Base-by-base conservation (phyloP, 2,113 vertebrate genomes). In the Elanoides forficatus region DNA sequence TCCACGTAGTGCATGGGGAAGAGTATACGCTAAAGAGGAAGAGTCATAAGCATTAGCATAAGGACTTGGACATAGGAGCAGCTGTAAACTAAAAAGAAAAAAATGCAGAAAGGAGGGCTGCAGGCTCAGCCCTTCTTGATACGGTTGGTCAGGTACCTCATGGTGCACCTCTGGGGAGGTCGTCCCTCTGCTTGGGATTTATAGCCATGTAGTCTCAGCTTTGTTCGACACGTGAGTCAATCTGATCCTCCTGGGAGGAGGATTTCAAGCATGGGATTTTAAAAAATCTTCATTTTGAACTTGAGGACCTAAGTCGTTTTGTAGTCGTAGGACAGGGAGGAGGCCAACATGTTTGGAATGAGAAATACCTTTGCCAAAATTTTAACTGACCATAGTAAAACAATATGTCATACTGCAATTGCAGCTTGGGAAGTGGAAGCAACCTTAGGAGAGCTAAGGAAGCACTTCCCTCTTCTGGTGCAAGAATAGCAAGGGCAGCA, bases 181-280 rank as follows among this genome's bases (percentile, higher is more conserved):
- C 6, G 81, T 81, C 25, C 9, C 11, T 73, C 65, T 87, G 4
- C 6, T 9, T 78, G 36, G 26, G 21, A 32, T 63, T 56, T 72
- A n/a, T 5, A 86, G 12, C 15, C 10, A 6, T 21, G 26, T 66
- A 84, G 10, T 79, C 17, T 60, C 60, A 76, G 67, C 4, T 20
- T 86, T 52, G 3, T 19, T 86, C 0, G 0, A 52, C 11, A 19
- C 11, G 25, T 6, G 5, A 6, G 13, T 55, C 20, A n/a, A 10
- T 9, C 20, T 58, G n/a, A 45, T 50, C 38, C 11, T 47, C 20
- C 47, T 30, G 18, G 13, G 6, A 72, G 13, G 7, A 76, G 14
- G 10, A 42, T 45, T 62, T 86, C 43, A 56, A 47, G n/a, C 10
- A 47, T 7, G 18, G 2, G 1, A 2, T 30, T 56, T 43, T 10